phyloP scores from a whole-genome alignment of 2,888 invertebrate species.

The Geotrupes spiniger region DNA sequence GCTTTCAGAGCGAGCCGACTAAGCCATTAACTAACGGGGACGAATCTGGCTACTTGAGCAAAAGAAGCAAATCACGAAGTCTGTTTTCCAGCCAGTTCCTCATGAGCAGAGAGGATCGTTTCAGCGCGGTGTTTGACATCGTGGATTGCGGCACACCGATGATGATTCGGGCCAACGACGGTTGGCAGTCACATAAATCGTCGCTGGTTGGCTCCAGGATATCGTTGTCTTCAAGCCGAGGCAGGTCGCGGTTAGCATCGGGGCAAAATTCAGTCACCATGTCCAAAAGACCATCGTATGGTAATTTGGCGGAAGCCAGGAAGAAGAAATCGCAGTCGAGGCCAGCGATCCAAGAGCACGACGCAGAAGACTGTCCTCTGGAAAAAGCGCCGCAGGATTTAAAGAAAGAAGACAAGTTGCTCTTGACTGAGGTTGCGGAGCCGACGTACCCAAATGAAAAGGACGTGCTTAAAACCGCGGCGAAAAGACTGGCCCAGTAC shows the following conservation, averaged over 20 bases:
- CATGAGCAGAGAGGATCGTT: slow-evolving; percentile 62
- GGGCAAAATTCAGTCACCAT: slow-evolving; percentile 42
- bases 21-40: not conserved
- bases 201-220: slow-evolving; percentile 41
- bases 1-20: no score
- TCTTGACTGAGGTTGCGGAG: slow-evolving; percentile 36
- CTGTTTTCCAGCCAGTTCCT: slow-evolving; percentile 64
- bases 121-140: slow-evolving; percentile 63
- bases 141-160: slow-evolving; percentile 66
- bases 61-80: slow-evolving; percentile 48
- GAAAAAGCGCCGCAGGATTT: slow-evolving; percentile 50
- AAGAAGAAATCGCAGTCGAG: slow-evolving; percentile 33
- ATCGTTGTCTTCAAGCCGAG: slow-evolving; percentile 51
- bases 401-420: slow-evolving; percentile 50
- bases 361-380: slow-evolving; percentile 38
- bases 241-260: slow-evolving; percentile 31
- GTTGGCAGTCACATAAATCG: slow-evolving; percentile 55
- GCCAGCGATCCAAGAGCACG: slow-evolving; percentile 33
- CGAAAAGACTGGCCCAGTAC: slow-evolving; percentile 55
- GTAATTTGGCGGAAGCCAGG: slow-evolving; percentile 35
- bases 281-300: slow-evolving; percentile 46
- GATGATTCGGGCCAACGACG: slow-evolving; percentile 63
- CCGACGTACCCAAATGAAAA: slow-evolving; percentile 48
- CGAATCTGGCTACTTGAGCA: slow-evolving; percentile 8
- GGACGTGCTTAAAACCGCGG: slow-evolving; percentile 58